These are phyloP conservation scores for Catocala fraxini DNA, from an alignment of 2,888 invertebrate species.

Conservation along the genomic window DNA sequence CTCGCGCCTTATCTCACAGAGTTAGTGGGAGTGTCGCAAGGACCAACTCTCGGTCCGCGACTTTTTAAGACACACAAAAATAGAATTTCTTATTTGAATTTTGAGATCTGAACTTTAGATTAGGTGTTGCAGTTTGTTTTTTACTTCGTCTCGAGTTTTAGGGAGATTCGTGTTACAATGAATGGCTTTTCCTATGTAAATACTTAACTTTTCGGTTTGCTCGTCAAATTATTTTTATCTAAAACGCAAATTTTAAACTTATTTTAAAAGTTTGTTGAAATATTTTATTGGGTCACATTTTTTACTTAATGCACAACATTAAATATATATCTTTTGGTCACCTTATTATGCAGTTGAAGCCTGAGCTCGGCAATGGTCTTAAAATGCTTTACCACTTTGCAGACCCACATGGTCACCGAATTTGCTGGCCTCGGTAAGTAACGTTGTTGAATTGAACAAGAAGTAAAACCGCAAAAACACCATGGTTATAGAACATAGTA, in stretches of 20 bases:
- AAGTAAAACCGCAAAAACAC: no score
- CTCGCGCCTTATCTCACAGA: conserved; percentile 55
- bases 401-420: no score
- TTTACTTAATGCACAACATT: no score
- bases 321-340: no score
- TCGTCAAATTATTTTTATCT: not conserved
- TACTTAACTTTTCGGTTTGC: not conserved
- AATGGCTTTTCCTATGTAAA: conserved; percentile 4
- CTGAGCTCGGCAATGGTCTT: no score
- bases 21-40: conserved; percentile 53
- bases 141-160: conserved; percentile 14
- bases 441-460: no score
- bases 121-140: conserved; percentile 34
- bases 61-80: conserved; percentile 38
- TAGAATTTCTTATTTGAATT: conserved; percentile 39
- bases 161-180: not conserved
- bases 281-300: no score
- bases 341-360: no score
- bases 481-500: no score
- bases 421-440: no score
- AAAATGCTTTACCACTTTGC: no score
- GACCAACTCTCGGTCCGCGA: conserved; percentile 36
- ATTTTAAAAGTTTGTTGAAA: no score
- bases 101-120: conserved; percentile 37
- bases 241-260: not conserved